Base-by-base conservation (phyloP, 2,797 vertebrate genomes). In the Pygocentrus nattereri region DNA sequence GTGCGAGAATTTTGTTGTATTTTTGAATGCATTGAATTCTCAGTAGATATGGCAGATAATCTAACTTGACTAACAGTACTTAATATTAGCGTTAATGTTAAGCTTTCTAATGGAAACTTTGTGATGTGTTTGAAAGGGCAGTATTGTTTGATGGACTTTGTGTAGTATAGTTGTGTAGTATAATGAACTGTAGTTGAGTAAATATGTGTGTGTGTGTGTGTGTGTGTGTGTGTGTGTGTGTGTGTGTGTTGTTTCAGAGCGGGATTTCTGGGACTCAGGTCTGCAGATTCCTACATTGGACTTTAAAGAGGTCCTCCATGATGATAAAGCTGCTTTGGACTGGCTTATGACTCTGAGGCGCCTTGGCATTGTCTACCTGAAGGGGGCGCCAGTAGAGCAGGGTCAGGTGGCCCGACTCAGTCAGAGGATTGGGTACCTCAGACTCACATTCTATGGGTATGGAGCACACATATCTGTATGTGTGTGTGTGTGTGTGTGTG, bases 371-470 rank as follows among this genome's bases (percentile, higher is more conserved):
- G 96, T 97, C 49, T 91, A 96, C 74, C 91, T 99, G 78, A 96
- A 93, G 16, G 96, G 97, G 87, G 97, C 97, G 58, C 93, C 95
- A 0, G 4, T 85, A 4, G 93, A 92, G 73, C 90, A 84, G 56
- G 97, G 98, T 86, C 96, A 98, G 83, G 61, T 99, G 85, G 85
- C 93, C 61, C 91, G 94, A 81, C 94, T 99, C n/a, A 95, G 95
- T 52, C 90, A 96, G 87, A 94, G 97, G 87, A 96, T 98, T 47
- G 97, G 98, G 50, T 99, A 97, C 84, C 94, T 97, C 74, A 91
- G 96, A 58, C 92, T 97, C 82, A 99, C 98, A 0, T 99, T 98
- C 92, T 99, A 98, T 50, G 98, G 97, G 97, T 99, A 85, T 91
- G 25, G 19, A 27, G 12, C 25, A 11, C 30, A 44, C 54, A 5